Evolutionary conservation across 2,113 vertebrate species (phyloP).

Genomic region (Tauraco erythrolophus): DNA sequence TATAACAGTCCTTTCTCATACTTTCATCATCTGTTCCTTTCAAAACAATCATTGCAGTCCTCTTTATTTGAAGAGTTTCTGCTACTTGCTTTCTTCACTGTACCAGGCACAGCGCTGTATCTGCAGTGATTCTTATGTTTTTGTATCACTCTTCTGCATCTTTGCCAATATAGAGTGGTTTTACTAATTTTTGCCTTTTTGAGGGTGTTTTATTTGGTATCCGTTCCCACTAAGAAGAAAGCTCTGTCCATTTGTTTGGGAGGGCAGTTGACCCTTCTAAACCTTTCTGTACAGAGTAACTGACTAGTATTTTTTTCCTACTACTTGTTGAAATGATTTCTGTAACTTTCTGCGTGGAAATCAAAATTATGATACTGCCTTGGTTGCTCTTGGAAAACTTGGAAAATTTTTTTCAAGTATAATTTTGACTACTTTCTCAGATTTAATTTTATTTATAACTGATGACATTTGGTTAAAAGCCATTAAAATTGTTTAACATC

Average conservation of each 20-base stretch:
- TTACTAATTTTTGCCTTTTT: not conserved
- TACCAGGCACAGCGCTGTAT: not conserved
- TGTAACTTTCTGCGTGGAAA: not conserved
- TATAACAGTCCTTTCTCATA: not conserved
- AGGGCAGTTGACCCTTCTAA: not conserved
- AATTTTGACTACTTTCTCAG: not conserved
- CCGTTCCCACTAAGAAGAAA: not conserved
- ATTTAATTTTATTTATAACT: not conserved
- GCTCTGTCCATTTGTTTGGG: not conserved
- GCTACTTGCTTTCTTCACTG: not conserved
- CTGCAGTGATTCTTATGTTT: not conserved
- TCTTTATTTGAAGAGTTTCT: not conserved
- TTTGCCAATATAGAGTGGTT: not conserved
- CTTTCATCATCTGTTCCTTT: not conserved
- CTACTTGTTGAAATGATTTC: not conserved
- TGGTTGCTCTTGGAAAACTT: not conserved
- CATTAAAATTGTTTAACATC: not conserved
- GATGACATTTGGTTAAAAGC: not conserved
- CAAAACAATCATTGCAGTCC: not conserved
- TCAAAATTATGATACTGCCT: not conserved
- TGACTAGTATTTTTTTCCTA: not conserved
- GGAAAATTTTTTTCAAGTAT: not conserved
- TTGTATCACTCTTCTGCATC: not conserved
- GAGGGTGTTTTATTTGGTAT: accelerated
- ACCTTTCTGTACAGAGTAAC: not conserved